Evolutionary conservation across 1,140 invertebrate species (phyloP).

Genomic region (Diabrotica undecimpunctata): DNA sequence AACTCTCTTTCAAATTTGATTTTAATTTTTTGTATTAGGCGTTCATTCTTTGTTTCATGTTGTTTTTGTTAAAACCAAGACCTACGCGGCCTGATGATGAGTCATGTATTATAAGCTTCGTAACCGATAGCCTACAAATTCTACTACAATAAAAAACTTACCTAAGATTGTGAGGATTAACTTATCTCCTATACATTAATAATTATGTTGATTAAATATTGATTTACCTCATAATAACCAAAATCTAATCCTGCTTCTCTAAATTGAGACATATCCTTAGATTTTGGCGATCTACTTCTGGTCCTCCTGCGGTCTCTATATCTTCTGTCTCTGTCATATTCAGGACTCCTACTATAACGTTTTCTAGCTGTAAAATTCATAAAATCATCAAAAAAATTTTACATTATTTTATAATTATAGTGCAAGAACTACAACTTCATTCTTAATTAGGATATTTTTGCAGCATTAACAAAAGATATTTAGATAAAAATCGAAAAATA

Average conservation of each 20-base stretch:
- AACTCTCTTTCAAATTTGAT: too few relatives aligned
- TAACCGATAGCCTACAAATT: too few relatives aligned
- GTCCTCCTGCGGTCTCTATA: not conserved
- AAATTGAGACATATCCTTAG: not conserved
- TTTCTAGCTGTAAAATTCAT: not conserved
- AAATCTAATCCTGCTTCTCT: not conserved
- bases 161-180: too few relatives aligned
- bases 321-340: constrained; percentile 2
- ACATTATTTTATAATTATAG: not conserved
- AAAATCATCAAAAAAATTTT: not conserved
- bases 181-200: too few relatives aligned
- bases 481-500: too few relatives aligned
- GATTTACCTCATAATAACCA: constrained; percentile 7
- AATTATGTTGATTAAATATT: not conserved
- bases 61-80: too few relatives aligned
- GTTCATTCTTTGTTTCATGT: too few relatives aligned
- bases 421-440: not conserved
- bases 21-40: too few relatives aligned
- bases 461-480: not conserved
- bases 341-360: not conserved
- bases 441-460: not conserved
- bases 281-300: not conserved
- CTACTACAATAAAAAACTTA: too few relatives aligned
- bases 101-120: too few relatives aligned
- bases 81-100: too few relatives aligned